Evolutionary conservation across 2,113 vertebrate genomes (phyloP), one percentile per base, ranked within the genome.

Genomic region (Pollachius pollachius): DNA sequence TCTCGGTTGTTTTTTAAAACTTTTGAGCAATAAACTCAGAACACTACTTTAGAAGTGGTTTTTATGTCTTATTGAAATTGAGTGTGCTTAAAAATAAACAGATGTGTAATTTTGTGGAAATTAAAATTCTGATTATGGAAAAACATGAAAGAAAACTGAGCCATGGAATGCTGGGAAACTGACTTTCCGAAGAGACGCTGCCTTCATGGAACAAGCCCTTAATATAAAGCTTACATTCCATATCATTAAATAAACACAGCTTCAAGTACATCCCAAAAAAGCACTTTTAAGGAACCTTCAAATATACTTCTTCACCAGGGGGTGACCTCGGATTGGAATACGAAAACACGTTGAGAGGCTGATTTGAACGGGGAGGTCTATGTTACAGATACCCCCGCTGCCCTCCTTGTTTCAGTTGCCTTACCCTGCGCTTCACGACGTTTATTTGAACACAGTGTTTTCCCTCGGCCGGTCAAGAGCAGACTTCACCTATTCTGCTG

Each of bases 361-460:
- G 68, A 64, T 68, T 77, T 67, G 23, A 76, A 68, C 70, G 66
- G 16, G 48, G 67, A 27, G 18, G 52, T 59, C 62, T 68, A 62
- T 66, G 73, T 70, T 75, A 70, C 41, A 57, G 64, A 66, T 62
- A 62, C 41, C 27, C 58, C 15, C 1, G n/a, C 54, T 15, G 30
- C 65, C 41, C 6, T 67, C 65, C 74, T 77, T 63, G 68, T 68
- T 41, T 68, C 68, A 16, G 65, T 52, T 59, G 52, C n/a, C 41
- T 2, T 61, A 61, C 70, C 61, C 23, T 54, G 56, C 56, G 59
- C 25, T 60, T 70, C 60, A 27, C 52, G 54, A 56, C 15, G 73
- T 71, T 81, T 75, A 73, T 79, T 81, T 83, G 48, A 80, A 73
- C 41, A 62, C 9, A 0, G 62, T 27, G 8, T 65, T 64, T 72